Conservation (phyloP, 1,140 invertebrate genomes). For the Rhizoglyphus robini region DNA sequence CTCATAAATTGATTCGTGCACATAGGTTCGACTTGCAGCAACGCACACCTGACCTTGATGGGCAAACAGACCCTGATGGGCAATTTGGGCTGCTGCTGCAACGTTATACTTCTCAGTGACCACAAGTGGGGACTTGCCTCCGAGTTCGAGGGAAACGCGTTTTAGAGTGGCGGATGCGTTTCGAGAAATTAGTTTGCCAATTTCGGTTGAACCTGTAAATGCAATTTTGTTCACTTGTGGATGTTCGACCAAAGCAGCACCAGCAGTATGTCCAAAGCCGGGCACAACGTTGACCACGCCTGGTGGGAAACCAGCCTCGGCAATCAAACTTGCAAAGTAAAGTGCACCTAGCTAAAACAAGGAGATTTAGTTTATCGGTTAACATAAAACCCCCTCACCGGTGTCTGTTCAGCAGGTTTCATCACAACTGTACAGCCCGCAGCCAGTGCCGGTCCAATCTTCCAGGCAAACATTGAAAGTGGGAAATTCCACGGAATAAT, state of each 20-base stretch:
- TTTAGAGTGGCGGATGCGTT: conserved; percentile 70
- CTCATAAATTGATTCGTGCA: conserved; percentile 54
- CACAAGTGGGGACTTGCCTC: conserved; percentile 81
- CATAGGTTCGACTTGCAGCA: conserved; percentile 74
- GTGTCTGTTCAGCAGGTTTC: conserved; percentile 81
- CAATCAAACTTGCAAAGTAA: conserved; percentile 36
- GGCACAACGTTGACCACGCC: conserved; percentile 53
- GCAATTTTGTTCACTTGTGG: conserved; percentile 58
- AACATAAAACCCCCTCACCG: conserved; percentile 35
- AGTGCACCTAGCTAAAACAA: conserved; percentile 44
- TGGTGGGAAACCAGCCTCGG: conserved; percentile 29
- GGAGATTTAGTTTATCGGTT: background rate
- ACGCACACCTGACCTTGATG: no score
- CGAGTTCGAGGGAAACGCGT: conserved; percentile 76
- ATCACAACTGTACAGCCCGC: conserved; percentile 77
- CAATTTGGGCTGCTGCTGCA: conserved; percentile 56
- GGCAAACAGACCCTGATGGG: conserved; percentile 38
- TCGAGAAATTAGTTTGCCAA: conserved; percentile 57
- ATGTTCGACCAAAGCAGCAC: conserved; percentile 53
- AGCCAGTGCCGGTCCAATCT: conserved; percentile 69
- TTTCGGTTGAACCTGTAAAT: conserved; percentile 59
- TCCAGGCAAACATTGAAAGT: conserved; percentile 88
- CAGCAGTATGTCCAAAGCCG: conserved; percentile 65
- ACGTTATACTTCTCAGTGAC: conserved; percentile 67
- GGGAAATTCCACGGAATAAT: no score